phyloP scores from a whole-genome alignment of 2,113 vertebrate species.

The Neodon shergylaensis region DNA sequence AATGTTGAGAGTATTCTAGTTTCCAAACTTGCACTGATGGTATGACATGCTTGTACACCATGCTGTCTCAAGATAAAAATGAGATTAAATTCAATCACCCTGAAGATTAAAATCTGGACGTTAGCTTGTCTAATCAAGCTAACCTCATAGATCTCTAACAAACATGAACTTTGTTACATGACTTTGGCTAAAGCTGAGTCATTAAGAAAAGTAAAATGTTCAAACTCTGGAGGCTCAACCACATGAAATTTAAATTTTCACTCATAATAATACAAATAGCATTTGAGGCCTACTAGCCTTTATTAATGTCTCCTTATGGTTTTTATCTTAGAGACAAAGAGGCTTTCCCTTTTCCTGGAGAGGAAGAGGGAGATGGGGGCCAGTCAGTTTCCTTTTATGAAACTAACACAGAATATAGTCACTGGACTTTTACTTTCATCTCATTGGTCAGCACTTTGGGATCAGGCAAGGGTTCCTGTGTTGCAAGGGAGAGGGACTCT shows the following conservation, averaged over 20 bases:
- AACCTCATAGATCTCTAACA: not conserved
- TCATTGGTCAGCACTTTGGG: not conserved
- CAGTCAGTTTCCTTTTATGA: not conserved
- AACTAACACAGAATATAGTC: not conserved
- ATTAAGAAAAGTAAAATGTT: not conserved
- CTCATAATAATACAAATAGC: not conserved
- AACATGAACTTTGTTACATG: not conserved
- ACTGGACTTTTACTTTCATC: not conserved
- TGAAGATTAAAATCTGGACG: constrained; percentile 36
- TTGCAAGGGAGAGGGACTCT: no score
- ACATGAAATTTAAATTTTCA: constrained; percentile 19
- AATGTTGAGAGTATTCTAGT: constrained; percentile 8
- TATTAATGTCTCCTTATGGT: not conserved
- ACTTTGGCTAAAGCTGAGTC: not conserved
- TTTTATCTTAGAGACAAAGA: not conserved
- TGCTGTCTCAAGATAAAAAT: constrained; percentile 43
- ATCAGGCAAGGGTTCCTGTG: not conserved
- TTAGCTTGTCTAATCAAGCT: constrained; percentile 42
- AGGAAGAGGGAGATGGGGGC: not conserved
- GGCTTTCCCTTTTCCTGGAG: not conserved
- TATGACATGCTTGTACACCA: not conserved
- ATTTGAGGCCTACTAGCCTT: not conserved
- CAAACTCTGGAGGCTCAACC: not conserved
- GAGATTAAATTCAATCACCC: constrained; percentile 52
- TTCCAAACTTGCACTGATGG: not conserved